These are phyloP conservation scores for Periphyllus acericola DNA, from an alignment of 2,888 invertebrate species.

Conservation along the genomic window DNA sequence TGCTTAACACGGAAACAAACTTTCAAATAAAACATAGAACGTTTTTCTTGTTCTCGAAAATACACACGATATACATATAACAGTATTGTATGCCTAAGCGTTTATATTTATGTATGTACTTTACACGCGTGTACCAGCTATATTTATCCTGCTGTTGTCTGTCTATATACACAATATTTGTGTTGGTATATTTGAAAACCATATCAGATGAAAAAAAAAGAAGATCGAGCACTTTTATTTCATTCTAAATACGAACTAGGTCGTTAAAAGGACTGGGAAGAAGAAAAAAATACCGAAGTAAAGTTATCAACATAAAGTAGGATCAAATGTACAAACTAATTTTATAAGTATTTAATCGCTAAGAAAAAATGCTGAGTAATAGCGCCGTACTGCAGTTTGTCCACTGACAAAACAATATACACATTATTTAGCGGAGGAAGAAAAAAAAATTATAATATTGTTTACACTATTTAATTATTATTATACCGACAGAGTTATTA, in stretches of 20 bases:
- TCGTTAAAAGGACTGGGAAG: not conserved
- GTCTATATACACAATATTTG: not conserved
- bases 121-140: not conserved
- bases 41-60: not conserved
- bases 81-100: too few relatives aligned
- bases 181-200: not conserved
- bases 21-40: not conserved
- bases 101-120: not conserved
- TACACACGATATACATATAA: not conserved
- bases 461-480: not conserved
- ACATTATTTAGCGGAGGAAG: too few relatives aligned
- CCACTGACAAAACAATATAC: too few relatives aligned
- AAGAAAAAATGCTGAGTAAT: too few relatives aligned
- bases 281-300: not conserved
- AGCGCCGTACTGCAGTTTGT: too few relatives aligned
- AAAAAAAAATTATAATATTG: too few relatives aligned
- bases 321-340: too few relatives aligned
- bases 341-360: too few relatives aligned
- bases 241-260: not conserved
- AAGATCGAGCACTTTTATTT: not conserved
- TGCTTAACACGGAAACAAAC: not conserved
- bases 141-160: too few relatives aligned
- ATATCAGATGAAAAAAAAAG: not conserved
- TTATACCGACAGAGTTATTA: not conserved
- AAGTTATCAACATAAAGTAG: too few relatives aligned